Conservation (phyloP, 2,797 vertebrate genomes). For the Parauchenoglanis punctatus region DNA sequence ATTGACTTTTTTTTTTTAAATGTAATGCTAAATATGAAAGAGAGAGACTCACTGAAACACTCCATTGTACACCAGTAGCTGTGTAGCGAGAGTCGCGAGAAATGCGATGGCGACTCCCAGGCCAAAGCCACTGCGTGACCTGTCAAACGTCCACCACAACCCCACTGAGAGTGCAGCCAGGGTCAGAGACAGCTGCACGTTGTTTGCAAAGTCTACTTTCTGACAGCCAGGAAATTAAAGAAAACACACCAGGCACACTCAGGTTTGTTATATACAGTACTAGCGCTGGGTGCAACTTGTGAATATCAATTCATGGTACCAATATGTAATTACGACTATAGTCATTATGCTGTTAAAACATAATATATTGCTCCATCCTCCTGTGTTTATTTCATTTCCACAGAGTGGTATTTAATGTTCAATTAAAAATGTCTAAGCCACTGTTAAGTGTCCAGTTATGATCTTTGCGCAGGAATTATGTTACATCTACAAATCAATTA, state of each 20-base stretch:
- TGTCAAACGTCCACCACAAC: constrained; percentile 96
- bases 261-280: not conserved
- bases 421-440: not conserved
- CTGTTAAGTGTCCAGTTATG: not conserved
- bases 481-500: not conserved
- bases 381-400: not conserved
- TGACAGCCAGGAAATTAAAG: constrained; percentile 79
- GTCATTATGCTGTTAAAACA: not conserved
- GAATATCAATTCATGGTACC: not conserved
- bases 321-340: not conserved
- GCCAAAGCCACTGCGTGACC: constrained; percentile 90
- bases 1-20: not conserved
- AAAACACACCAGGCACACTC: not conserved
- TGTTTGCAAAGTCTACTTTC: constrained; percentile 98
- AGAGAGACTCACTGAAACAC: constrained; percentile 88
- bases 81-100: constrained; percentile 88
- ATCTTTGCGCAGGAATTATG: not conserved
- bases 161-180: constrained; percentile 92
- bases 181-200: constrained; percentile 90
- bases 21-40: not conserved
- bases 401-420: not conserved
- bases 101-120: constrained; percentile 89
- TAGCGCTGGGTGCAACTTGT: not conserved
- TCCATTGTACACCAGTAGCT: constrained; percentile 92
- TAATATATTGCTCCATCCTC: not conserved